Percentiles rank a stretch among this genome's conserved stretches.
phyloP scores from a whole-genome alignment of 2,113 vertebrate species.

The Penelope pileata region DNA sequence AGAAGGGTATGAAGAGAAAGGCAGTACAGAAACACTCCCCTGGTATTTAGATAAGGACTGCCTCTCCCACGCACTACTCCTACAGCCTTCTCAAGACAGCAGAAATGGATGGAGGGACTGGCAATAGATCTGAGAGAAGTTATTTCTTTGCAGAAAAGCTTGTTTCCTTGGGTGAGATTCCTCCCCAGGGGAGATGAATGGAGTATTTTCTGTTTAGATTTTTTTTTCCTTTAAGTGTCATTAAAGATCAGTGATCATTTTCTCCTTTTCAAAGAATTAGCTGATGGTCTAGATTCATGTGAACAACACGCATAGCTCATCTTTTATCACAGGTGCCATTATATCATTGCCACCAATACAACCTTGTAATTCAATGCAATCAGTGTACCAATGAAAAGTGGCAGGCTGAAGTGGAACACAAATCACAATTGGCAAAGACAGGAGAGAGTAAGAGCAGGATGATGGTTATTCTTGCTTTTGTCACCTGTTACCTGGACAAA shows the following conservation, averaged over 20 bases:
- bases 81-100: not conserved
- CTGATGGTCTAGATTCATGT: not conserved
- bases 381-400: not conserved
- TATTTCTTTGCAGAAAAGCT: not conserved
- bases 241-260: not conserved
- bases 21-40: not conserved
- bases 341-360: not conserved
- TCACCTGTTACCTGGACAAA: not conserved
- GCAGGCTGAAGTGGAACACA: not conserved
- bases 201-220: not conserved
- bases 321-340: not conserved
- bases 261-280: not conserved
- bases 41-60: not conserved
- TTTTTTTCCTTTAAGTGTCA: not conserved
- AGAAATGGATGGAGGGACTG: not conserved
- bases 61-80: not conserved
- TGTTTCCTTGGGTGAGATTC: not conserved
- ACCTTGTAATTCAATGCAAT: not conserved
- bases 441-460: not conserved
- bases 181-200: not conserved
- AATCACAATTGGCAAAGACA: not conserved
- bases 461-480: not conserved
- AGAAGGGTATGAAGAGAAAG: not conserved
- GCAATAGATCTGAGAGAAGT: not conserved
- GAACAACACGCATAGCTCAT: not conserved